These are phyloP conservation scores for Euleptes europaea DNA, from an alignment of 2,113 vertebrate species.

Conservation along the genomic window DNA sequence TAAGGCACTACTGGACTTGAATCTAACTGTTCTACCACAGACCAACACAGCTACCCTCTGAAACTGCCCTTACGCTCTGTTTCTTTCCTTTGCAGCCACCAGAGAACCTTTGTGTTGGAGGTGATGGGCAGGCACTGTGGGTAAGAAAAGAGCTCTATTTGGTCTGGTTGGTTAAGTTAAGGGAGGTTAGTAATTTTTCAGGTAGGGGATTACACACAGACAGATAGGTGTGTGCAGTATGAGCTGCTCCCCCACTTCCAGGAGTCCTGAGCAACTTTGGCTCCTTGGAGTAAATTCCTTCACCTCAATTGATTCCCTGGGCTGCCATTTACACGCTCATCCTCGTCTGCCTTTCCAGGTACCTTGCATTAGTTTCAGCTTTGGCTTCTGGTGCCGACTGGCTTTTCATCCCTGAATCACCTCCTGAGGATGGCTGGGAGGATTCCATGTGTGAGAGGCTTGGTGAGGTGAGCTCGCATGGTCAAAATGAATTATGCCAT, in stretches of 20 bases:
- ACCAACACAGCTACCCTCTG: too few relatives aligned
- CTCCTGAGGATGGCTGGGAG: slow-evolving; percentile 90
- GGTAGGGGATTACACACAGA: neutral
- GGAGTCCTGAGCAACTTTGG: neutral
- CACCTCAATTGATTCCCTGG: rapidly evolving
- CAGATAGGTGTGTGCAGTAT: too few relatives aligned
- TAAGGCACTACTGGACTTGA: too few relatives aligned
- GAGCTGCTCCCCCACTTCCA: too few relatives aligned
- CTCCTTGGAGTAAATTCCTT: neutral
- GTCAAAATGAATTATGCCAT: neutral
- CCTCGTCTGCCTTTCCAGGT: slow-evolving; percentile 54
- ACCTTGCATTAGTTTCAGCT: slow-evolving; percentile 88
- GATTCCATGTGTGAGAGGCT: slow-evolving; percentile 89
- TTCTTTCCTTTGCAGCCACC: slow-evolving; percentile 80
- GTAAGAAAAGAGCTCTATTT: slow-evolving; percentile 70
- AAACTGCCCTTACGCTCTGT: neutral
- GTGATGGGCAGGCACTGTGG: slow-evolving; percentile 97
- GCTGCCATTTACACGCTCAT: neutral
- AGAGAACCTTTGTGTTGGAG: slow-evolving; percentile 93
- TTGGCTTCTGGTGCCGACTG: slow-evolving; percentile 93
- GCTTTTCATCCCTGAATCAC: slow-evolving; percentile 93
- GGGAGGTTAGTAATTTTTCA: neutral
- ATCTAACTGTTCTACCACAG: too few relatives aligned
- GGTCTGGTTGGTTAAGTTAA: neutral
- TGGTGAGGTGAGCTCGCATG: slow-evolving; percentile 74